phyloP scores from a whole-genome alignment of 2,888 invertebrate species.

The Cremastinae sp. region DNA sequence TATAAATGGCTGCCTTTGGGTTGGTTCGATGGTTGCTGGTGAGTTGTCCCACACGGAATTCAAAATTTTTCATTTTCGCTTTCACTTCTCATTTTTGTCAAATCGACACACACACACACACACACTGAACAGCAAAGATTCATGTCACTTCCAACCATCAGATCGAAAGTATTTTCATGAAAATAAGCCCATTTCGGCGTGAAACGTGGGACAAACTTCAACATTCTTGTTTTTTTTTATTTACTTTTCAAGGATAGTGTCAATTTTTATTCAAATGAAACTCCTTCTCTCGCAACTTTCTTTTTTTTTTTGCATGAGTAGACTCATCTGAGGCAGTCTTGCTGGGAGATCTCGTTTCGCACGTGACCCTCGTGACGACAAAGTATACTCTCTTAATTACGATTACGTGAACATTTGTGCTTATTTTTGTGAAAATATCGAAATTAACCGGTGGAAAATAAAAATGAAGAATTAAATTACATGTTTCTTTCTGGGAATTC shows the following conservation, averaged over 20 bases:
- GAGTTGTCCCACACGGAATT: constrained; percentile 79
- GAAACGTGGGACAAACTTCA: constrained; percentile 30
- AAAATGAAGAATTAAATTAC: constrained; percentile 32
- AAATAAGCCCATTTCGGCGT: constrained; percentile 76
- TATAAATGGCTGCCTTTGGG: constrained; percentile 79
- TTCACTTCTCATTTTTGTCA: constrained; percentile 43
- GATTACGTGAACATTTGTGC: constrained; percentile 70
- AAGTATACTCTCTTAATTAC: too few species aligned
- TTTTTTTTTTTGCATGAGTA: constrained; percentile 18
- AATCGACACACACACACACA: constrained; percentile 9
- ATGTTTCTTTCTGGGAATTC: constrained; percentile 3
- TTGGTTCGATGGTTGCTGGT: constrained; percentile 79
- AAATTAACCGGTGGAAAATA: constrained; percentile 36
- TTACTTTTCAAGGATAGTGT: not conserved
- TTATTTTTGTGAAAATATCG: constrained; percentile 79
- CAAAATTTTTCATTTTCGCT: constrained; percentile 73
- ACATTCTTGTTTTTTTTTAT: constrained; percentile 37
- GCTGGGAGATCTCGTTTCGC: too few species aligned
- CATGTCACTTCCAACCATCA: constrained; percentile 15
- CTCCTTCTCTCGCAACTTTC: too few species aligned
- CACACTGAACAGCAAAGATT: constrained; percentile 34
- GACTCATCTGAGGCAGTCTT: not conserved
- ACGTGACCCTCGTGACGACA: too few species aligned
- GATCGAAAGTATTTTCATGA: constrained; percentile 73
- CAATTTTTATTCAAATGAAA: too few species aligned